phyloP scores from a whole-genome alignment of 2,888 invertebrate species.

The Coenonympha glycerion region DNA sequence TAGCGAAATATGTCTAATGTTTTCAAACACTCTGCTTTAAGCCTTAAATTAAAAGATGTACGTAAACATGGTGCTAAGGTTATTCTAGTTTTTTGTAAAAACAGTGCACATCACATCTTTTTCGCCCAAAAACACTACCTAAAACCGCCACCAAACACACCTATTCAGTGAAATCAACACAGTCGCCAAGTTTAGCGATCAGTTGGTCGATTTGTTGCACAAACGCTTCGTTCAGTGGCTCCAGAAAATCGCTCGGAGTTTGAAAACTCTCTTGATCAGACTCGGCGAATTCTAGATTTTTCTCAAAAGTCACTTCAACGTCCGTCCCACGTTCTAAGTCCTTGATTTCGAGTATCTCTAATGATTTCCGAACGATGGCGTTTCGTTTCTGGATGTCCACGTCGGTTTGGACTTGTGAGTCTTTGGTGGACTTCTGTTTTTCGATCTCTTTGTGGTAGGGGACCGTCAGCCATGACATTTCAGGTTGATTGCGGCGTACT shows the following conservation, averaged over 20 bases:
- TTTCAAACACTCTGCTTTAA: too few relatives aligned
- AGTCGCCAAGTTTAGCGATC: slow-evolving; percentile 58
- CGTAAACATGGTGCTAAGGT: too few relatives aligned
- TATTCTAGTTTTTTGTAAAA: background rate
- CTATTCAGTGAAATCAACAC: slow-evolving; percentile 44
- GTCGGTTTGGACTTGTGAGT: slow-evolving; percentile 46
- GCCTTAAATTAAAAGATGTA: too few relatives aligned
- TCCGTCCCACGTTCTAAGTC: slow-evolving; percentile 40
- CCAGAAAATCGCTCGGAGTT: slow-evolving; percentile 57
- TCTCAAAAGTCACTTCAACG: slow-evolving; percentile 58
- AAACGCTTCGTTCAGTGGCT: slow-evolving; percentile 57
- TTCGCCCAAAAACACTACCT: background rate
- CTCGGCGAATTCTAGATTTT: slow-evolving; percentile 45
- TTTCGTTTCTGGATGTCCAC: slow-evolving; percentile 27
- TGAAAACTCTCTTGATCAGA: slow-evolving; percentile 54
- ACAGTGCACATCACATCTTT: background rate
- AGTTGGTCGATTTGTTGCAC: slow-evolving; percentile 62
- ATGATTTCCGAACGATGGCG: slow-evolving; percentile 46
- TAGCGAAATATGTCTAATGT: too few relatives aligned
- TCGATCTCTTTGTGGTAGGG: slow-evolving; percentile 33
- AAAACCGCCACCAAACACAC: slow-evolving; percentile 27
- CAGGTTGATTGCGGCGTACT: slow-evolving; percentile 36
- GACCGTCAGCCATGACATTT: slow-evolving; percentile 35
- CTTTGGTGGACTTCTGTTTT: slow-evolving; percentile 41
- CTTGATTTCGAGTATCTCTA: slow-evolving; percentile 55